Base-by-base conservation (phyloP, 2,888 invertebrate species). In the Nesidiocoris tenuis region DNA sequence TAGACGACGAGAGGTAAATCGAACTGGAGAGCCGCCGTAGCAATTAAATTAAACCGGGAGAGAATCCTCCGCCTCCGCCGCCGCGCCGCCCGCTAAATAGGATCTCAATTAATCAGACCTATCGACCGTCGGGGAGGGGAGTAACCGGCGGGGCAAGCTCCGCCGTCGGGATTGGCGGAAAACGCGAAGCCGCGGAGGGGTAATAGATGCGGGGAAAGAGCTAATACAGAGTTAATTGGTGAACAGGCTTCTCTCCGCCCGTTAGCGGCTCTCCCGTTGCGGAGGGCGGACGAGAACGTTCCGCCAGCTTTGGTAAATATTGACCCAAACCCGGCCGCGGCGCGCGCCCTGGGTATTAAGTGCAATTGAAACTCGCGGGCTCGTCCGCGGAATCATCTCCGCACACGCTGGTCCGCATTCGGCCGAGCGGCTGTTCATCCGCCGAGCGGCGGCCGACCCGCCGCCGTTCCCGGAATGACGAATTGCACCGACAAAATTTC, bases 121-220 rank as follows among this genome's bases (percentile, higher is more conserved):
- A 70, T 70, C 70, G 70, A 70, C 70, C 70, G 9, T 61, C 12
- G 23, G 23, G 23, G 25, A 55, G 16, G 67, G 56, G 22, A 25
- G 18, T 22, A 23, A 63, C 22, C 19, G 63, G 18, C 22, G n/a
- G n/a, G 21, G 63, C 18, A 18, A 21, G 63, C 18, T 17, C 7
- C n/a, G 18, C 3, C n/a, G 21, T 54, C 23, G 22, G 74, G 64
- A 64, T 54, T 71, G 23, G 61, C 16, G 61, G 71, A 24, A 25
- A 12, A 2, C 18, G 66, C 17, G 24, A 56, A 19, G 24, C 1
- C 24, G 25, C 2, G 22, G 22, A 23, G 61, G 70, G 70, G 70
- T 70, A 70, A 70, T 70, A 70, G 70, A 70, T 70, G 70, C 70
- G 70, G 70, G 70, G 70, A 70, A 70, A 70, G 70, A 70, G 70